phyloP scores from a whole-genome alignment of 2,113 vertebrate genomes.

The Hemicordylus capensis region DNA sequence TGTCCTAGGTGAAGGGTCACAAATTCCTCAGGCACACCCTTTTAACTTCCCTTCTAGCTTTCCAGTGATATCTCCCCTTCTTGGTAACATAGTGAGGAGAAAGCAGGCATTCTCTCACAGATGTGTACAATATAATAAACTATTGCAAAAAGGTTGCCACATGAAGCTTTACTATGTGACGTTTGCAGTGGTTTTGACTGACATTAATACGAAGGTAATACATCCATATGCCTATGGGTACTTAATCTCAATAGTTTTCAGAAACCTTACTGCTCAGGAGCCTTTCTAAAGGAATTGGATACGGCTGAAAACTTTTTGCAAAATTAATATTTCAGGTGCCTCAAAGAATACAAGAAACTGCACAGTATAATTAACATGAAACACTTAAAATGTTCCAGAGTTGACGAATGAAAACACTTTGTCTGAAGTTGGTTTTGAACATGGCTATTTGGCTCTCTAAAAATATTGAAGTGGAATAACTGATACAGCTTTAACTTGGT shows the following conservation, averaged over 20 bases:
- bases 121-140: background rate
- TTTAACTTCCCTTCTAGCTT: background rate
- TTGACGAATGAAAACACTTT: background rate
- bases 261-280: background rate
- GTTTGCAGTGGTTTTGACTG: background rate
- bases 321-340: background rate
- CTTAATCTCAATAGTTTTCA: background rate
- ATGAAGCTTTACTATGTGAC: background rate
- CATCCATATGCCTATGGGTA: background rate
- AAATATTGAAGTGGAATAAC: background rate
- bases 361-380: background rate
- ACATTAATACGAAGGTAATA: background rate
- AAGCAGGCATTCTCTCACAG: background rate
- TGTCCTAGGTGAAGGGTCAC: background rate
- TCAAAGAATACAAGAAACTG: background rate
- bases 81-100: background rate
- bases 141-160: background rate
- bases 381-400: background rate
- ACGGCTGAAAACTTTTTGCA: background rate
- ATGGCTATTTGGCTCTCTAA: background rate
- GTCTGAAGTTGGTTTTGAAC: background rate
- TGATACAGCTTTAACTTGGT: background rate
- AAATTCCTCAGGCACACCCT: background rate
- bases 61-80: background rate
- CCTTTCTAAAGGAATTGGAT: background rate